Base-by-base conservation (phyloP, 2,113 vertebrate genomes). In the Sylvietta virens region DNA sequence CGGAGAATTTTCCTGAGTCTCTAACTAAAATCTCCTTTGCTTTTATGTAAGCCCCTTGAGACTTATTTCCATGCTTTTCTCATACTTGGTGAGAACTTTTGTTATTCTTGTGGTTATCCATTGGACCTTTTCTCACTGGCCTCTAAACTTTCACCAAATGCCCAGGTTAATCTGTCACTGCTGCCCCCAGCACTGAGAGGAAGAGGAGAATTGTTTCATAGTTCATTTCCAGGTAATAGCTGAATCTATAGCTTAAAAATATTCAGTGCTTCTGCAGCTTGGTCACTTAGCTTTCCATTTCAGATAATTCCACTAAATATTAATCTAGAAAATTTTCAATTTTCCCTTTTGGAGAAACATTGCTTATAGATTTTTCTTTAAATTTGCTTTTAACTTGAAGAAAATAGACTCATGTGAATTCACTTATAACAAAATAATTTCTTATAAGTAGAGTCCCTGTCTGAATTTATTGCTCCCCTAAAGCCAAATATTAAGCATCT, bases 1-100 rank as follows among this genome's bases (percentile, higher is more conserved):
- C 1, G 12, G 47, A 82, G 64, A 93, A 60, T 78, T 81, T 82
- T 73, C 72, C 80, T 64, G 85, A 88, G 69, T 74, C 86, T 93
- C 72, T 78, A 39, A 56, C 47, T 73, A 71, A 94, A 95, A 92
- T 93, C 91, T 94, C 51, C 64, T 84, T 92, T 74, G 39, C 92
- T 92, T 92, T 94, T 71, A 53, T 92, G 81, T 86, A 88, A 96
- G 47, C 9, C 88, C 23, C 72, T 44, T n/a, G 83, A 88, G 86
- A 83, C 31, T 71, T 86, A 81, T 77, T 87, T 73, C 85, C 18
- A 21, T 45, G 64, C 45, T 94, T 90, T 93, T 71, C 65, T 90
- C 44, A 50, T 71, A 57, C 54, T 94, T 96, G 69, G 69, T 39
- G 35, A 88, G 71, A 81, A 86, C 60, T 93, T 86, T 31, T 47